A percentile compares a stretch with the other conserved stretches of the same genome.
phyloP scores from a whole-genome alignment of 2,888 invertebrate species.

The Ecliptopera silaceata region DNA sequence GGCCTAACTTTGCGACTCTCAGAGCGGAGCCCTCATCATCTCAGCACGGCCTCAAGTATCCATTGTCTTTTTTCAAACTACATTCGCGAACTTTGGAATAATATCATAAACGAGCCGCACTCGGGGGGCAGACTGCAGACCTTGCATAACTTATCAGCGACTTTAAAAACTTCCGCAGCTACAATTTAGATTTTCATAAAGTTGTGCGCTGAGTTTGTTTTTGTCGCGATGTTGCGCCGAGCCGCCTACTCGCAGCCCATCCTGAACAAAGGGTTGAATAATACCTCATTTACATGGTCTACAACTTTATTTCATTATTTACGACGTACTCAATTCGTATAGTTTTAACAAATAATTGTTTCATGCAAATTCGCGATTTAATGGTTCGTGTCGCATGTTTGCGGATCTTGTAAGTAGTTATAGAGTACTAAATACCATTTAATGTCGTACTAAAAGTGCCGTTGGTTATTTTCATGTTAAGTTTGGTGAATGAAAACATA shows the following conservation, averaged over 20 bases:
- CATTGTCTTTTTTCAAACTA: conserved; percentile 34
- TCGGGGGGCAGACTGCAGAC: conserved; percentile 26
- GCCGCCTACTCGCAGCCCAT: conserved; percentile 19
- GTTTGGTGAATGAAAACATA: no score
- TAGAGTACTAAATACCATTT: no score
- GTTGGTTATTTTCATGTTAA: no score
- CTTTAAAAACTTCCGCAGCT: conserved; percentile 33
- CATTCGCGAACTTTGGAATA: conserved; percentile 32
- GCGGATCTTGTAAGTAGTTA: background rate
- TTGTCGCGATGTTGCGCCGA: conserved; percentile 23
- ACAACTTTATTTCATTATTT: conserved; percentile 17
- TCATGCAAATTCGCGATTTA: background rate
- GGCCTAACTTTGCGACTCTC: conserved; percentile 8
- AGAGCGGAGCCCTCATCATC: conserved; percentile 14
- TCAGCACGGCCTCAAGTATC: conserved; percentile 19
- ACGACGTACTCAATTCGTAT: conserved; percentile 15
- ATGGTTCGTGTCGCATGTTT: conserved; percentile 2
- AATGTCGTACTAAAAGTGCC: no score
- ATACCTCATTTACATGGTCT: conserved; percentile 21
- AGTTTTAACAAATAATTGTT: conserved; percentile 16
- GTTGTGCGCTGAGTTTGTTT: conserved; percentile 33
- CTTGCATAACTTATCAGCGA: conserved; percentile 40
- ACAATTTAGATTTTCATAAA: conserved; percentile 41
- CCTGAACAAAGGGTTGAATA: conserved; percentile 23
- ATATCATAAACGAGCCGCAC: conserved; percentile 41